Evolutionary conservation across 2,797 vertebrate genomes (phyloP).

Genomic region (Sebastes jordani): DNA sequence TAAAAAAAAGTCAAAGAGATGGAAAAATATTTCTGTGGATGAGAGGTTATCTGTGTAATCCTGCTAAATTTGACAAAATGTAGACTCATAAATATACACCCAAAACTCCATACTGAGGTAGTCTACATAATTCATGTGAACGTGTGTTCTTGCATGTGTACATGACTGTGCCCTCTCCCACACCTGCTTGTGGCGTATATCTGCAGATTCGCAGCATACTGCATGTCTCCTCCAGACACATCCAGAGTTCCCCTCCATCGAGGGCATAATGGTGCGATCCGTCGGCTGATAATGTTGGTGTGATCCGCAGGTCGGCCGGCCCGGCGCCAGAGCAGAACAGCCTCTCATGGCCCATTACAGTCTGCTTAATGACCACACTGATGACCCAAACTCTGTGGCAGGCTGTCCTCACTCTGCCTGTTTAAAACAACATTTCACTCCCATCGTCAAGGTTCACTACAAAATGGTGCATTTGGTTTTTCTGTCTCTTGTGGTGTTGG

Average conservation of each 20-base stretch:
- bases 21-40: neutral
- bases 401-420: conserved; percentile 63
- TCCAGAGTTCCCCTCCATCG: conserved; percentile 71
- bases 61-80: neutral
- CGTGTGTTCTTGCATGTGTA: neutral
- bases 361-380: conserved; percentile 78
- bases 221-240: conserved; percentile 28
- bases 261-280: conserved; percentile 76
- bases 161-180: neutral
- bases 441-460: conserved; percentile 26
- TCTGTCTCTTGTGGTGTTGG: neutral
- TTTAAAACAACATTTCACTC: conserved; percentile 68
- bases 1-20: neutral
- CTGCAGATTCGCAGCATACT: conserved; percentile 18
- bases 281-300: conserved; percentile 71
- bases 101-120: neutral
- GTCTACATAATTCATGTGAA: neutral
- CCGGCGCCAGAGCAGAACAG: conserved; percentile 72
- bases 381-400: conserved; percentile 71
- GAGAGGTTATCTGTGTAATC: neutral
- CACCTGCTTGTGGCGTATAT: neutral
- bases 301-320: conserved; percentile 68
- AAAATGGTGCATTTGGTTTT: conserved; percentile 23
- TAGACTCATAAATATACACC: neutral
- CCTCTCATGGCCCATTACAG: conserved; percentile 82